phyloP scores from a whole-genome alignment of 2,113 vertebrate genomes.

The Nannospalax galili region DNA sequence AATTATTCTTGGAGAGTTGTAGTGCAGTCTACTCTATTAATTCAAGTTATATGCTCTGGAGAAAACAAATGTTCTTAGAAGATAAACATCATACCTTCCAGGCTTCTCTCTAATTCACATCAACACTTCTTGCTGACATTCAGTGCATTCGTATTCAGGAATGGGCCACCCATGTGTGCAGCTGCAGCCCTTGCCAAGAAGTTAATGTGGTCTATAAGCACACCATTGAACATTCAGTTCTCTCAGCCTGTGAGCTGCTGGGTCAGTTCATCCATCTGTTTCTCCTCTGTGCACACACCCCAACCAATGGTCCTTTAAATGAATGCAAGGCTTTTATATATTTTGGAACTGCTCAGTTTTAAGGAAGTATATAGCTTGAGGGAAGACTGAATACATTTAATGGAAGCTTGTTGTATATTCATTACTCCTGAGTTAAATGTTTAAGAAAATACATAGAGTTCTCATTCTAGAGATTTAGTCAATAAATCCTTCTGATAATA shows the following conservation, averaged over 20 bases:
- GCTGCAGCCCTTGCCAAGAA: constrained; percentile 53
- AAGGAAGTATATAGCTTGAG: neutral
- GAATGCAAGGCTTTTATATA: constrained; percentile 25
- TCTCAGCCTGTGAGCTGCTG: neutral
- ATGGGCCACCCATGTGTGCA: constrained; percentile 29
- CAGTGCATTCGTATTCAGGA: constrained; percentile 26
- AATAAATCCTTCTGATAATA: neutral
- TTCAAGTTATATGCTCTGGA: constrained; percentile 63
- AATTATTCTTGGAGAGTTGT: constrained; percentile 56
- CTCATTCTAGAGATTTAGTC: constrained; percentile 8
- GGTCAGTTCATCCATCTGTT: constrained; percentile 46
- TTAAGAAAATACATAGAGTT: neutral
- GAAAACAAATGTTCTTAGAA: constrained; percentile 71
- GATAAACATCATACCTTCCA: constrained; percentile 58
- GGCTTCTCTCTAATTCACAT: constrained; percentile 60
- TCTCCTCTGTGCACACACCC: neutral
- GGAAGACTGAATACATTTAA: neutral
- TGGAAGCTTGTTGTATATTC: neutral
- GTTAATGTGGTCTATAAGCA: constrained; percentile 41
- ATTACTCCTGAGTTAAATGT: constrained; percentile 23
- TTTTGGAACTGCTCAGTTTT: neutral
- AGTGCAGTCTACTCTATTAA: constrained; percentile 66
- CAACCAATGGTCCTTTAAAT: neutral
- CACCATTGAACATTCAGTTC: constrained; percentile 17
- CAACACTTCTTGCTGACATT: constrained; percentile 46